These are phyloP conservation scores for Sinocyclocheilus anshuiensis DNA, from an alignment of 2,113 vertebrate species.

Conservation along the genomic window DNA sequence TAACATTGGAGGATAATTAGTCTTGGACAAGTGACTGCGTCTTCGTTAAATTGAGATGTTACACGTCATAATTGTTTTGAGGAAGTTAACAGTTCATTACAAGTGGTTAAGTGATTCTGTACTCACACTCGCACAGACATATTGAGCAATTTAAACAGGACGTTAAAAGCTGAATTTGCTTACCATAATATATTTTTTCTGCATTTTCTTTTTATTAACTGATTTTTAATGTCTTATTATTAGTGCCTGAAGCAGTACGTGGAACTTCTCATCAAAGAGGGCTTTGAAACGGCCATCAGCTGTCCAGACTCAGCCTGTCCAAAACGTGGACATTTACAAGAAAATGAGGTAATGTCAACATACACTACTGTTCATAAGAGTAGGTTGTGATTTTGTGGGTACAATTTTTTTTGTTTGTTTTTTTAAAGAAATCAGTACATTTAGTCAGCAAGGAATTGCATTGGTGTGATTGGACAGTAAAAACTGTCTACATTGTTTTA, in stretches of 20 bases:
- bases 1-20: slow-evolving; percentile 32
- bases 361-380: neutral
- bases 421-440: too few relatives aligned
- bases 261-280: slow-evolving; percentile 97
- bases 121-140: neutral
- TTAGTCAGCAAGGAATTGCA: too few relatives aligned
- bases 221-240: slow-evolving; percentile 24
- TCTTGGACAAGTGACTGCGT: slow-evolving; percentile 23
- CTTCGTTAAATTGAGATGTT: slow-evolving; percentile 16
- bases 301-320: slow-evolving; percentile 96
- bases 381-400: too few relatives aligned
- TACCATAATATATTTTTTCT: neutral
- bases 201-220: neutral
- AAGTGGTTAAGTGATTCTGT: slow-evolving; percentile 13
- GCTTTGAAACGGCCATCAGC: slow-evolving; percentile 94
- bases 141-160: neutral
- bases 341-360: slow-evolving; percentile 84
- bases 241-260: slow-evolving; percentile 99
- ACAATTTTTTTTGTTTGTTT: too few relatives aligned
- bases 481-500: too few relatives aligned
- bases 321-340: slow-evolving; percentile 91
- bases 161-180: neutral
- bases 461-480: too few relatives aligned
- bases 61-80: slow-evolving; percentile 5
- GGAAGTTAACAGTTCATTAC: slow-evolving; percentile 23